A percentile compares a stretch with the other conserved stretches of the same genome.
phyloP scores from a whole-genome alignment of 2,888 invertebrate species.

The Sericinus montela region DNA sequence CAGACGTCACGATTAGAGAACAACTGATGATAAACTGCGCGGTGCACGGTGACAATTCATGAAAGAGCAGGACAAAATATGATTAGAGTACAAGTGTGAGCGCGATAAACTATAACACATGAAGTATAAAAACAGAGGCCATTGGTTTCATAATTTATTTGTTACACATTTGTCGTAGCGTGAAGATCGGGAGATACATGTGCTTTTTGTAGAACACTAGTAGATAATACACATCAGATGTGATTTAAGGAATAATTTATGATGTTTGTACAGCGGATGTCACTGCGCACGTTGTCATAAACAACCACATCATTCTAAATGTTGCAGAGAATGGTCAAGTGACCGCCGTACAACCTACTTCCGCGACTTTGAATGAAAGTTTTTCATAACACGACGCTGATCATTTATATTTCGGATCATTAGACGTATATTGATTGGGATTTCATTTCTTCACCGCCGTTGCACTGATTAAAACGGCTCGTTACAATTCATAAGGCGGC shows the following conservation, averaged over 20 bases:
- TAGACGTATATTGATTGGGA: too few relatives aligned
- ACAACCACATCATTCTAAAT: slow-evolving; percentile 42
- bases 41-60: slow-evolving; percentile 51
- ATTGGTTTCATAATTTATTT: slow-evolving; percentile 80
- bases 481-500: slow-evolving; percentile 4
- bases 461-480: background rate
- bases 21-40: slow-evolving; percentile 68
- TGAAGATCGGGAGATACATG: slow-evolving; percentile 77
- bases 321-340: slow-evolving; percentile 40
- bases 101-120: slow-evolving; percentile 43
- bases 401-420: background rate
- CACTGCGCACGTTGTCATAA: slow-evolving; percentile 56
- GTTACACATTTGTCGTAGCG: slow-evolving; percentile 79
- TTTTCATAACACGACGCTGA: background rate
- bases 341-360: slow-evolving; percentile 28
- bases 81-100: slow-evolving; percentile 32
- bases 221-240: slow-evolving; percentile 72
- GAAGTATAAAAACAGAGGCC: slow-evolving; percentile 68
- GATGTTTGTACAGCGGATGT: slow-evolving; percentile 67
- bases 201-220: slow-evolving; percentile 68
- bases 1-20: slow-evolving; percentile 67
- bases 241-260: slow-evolving; percentile 77
- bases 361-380: slow-evolving; percentile 3
- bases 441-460: background rate
- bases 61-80: slow-evolving; percentile 43